Evolutionary conservation across 2,888 invertebrate species (phyloP).

Genomic region (Platypus cylindrus): DNA sequence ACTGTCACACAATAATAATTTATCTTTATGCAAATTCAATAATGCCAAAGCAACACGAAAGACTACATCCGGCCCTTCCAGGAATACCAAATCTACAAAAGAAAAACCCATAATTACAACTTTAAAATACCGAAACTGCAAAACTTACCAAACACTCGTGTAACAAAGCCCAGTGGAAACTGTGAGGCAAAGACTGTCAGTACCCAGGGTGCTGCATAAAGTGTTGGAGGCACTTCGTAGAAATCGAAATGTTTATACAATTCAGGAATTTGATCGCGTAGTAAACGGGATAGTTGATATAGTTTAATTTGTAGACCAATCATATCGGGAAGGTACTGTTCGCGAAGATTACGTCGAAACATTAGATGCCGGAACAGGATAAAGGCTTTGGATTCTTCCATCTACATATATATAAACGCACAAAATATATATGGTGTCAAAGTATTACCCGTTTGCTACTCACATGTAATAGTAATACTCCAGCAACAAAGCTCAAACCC

Average conservation of each 20-base stretch:
- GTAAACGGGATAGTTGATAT: slow-evolving; percentile 83
- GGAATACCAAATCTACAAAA: slow-evolving; percentile 70
- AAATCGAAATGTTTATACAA: slow-evolving; percentile 76
- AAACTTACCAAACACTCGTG: slow-evolving; percentile 76
- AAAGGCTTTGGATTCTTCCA: slow-evolving; percentile 87
- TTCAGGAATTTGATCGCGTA: slow-evolving; percentile 78
- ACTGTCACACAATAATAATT: slow-evolving; percentile 70
- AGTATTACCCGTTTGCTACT: slow-evolving; percentile 33
- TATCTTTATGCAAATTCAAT: slow-evolving; percentile 71
- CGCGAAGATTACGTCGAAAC: slow-evolving; percentile 77
- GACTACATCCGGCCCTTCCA: slow-evolving; percentile 80
- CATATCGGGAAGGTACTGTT: slow-evolving; percentile 91
- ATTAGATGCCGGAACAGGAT: slow-evolving; percentile 77
- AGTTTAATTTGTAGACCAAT: slow-evolving; percentile 76
- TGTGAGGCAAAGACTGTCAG: slow-evolving; percentile 92
- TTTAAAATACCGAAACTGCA: neutral
- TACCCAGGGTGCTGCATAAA: slow-evolving; percentile 96
- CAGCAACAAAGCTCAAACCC: slow-evolving; percentile 91
- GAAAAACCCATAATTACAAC: slow-evolving; percentile 5
- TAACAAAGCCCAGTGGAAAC: slow-evolving; percentile 90
- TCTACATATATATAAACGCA: slow-evolving; percentile 53
- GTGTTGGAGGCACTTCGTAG: slow-evolving; percentile 83
- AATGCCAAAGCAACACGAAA: slow-evolving; percentile 81
- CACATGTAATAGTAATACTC: slow-evolving; percentile 83
- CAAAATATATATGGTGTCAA: no score